These are phyloP conservation scores for Cerastis rubricosa DNA, from an alignment of 2,888 invertebrate species.

Conservation along the genomic window DNA sequence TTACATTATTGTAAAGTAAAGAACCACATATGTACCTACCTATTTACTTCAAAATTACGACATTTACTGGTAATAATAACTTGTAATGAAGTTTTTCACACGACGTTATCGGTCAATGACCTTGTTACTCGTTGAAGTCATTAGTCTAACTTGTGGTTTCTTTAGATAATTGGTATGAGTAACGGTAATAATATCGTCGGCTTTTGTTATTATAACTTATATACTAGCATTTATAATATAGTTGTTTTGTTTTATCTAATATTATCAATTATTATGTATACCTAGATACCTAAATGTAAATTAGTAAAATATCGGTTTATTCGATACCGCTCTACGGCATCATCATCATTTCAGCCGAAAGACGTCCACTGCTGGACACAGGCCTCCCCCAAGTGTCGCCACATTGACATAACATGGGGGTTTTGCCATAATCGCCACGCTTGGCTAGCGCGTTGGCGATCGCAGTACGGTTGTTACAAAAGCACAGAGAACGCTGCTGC, in stretches of 20 bases:
- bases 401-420: too few relatives aligned
- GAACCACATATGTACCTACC: neutral
- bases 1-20: neutral
- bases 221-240: neutral
- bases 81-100: conserved; percentile 30
- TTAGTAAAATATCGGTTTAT: conserved; percentile 12
- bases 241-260: conserved; percentile 8
- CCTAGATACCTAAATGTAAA: neutral
- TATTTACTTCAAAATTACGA: conserved; percentile 16
- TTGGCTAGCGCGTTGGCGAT: too few relatives aligned
- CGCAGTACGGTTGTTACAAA: too few relatives aligned
- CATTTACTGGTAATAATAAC: conserved; percentile 20
- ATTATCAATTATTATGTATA: neutral
- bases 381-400: too few relatives aligned
- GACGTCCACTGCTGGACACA: too few relatives aligned
- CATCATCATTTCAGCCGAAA: too few relatives aligned
- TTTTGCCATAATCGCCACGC: too few relatives aligned
- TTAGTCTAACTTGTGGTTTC: conserved; percentile 36
- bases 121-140: conserved; percentile 38
- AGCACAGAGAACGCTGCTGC: too few relatives aligned
- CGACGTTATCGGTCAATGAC: conserved; percentile 57
- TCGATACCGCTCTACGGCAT: neutral
- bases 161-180: conserved; percentile 42
- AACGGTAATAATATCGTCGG: neutral
- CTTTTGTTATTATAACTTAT: conserved; percentile 15